Evolutionary conservation across 2,888 invertebrate genomes (phyloP), one percentile per base, ranked within the genome.

Genomic region (Monochamus alternatus): DNA sequence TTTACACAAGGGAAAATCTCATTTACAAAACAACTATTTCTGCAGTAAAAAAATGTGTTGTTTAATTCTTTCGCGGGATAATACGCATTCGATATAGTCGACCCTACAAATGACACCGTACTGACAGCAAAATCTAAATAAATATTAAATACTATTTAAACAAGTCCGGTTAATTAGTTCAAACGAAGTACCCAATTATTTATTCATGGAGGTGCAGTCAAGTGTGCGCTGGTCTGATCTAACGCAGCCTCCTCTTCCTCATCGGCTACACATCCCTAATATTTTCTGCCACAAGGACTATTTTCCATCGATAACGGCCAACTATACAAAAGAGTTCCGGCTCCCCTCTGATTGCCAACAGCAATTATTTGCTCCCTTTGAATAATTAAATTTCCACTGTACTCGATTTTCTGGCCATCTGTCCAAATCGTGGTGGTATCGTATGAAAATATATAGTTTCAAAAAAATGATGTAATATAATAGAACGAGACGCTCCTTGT

Each of bases 301-400:
- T 52, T 80, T 80, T 85, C 83, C 81, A 77, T 75, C 73, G 78
- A 62, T 59, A 58, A 65, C 60, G 31, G 64, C 71, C 67, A 22
- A 71, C 82, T 82, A 83, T 82, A 78, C 62, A 76, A 80, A 76
- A 77, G 81, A 81, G 79, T 80, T 83, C 77, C 73, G 80, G 80
- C 82, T 83, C 86, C 86, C 85, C 80, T 79, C 84, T 81, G 85
- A 85, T 83, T 86, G 85, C 87, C 87, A 84, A 86, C 86, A 85
- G 86, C 88, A 89, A 89, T 89, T 89, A 89, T 89, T 89, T 89
- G 88, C 88, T 89, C 89, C 89, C 89, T 89, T 88, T 89, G 89
- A 89, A 89, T 89, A 89, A 89, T 89, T 89, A 88, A 89, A 89
- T 89, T 89, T 88, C 86, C 86, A 86, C 86, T 86, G 85, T 84